Conservation (phyloP, 2,113 vertebrate genomes). For the Catharus minimus region DNA sequence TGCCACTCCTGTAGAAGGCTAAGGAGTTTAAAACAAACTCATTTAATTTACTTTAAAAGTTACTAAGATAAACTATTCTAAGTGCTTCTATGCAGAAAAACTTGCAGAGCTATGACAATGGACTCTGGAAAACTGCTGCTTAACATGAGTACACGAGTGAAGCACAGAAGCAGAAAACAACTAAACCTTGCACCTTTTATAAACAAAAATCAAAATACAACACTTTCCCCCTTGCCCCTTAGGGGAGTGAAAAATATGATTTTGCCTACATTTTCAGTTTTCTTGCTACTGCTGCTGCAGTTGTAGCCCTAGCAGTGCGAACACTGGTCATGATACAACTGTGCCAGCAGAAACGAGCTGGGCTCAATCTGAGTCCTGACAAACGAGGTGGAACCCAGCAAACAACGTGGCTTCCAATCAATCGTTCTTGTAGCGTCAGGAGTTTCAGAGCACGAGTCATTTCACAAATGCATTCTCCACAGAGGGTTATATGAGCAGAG, state of each 20-base stretch:
- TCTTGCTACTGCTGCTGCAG: neutral
- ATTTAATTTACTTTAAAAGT: constrained; percentile 38
- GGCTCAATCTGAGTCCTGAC: neutral
- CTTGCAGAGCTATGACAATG: neutral
- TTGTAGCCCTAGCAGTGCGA: neutral
- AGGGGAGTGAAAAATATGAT: neutral
- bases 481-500: neutral
- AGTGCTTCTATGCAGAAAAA: constrained; percentile 26
- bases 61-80: constrained; percentile 25
- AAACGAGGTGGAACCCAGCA: neutral
- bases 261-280: neutral
- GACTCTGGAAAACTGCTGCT: neutral
- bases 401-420: neutral
- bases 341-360: neutral
- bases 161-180: neutral
- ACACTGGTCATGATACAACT: neutral
- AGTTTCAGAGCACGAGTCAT: neutral
- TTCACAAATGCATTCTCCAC: neutral
- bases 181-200: neutral
- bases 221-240: neutral
- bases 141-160: neutral
- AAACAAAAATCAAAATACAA: neutral
- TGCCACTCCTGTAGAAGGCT: neutral
- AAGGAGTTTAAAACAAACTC: constrained; percentile 20
- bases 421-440: neutral